These are phyloP conservation scores for Dendropsophus ebraccatus DNA, from an alignment of 2,113 vertebrate genomes.

Conservation along the genomic window DNA sequence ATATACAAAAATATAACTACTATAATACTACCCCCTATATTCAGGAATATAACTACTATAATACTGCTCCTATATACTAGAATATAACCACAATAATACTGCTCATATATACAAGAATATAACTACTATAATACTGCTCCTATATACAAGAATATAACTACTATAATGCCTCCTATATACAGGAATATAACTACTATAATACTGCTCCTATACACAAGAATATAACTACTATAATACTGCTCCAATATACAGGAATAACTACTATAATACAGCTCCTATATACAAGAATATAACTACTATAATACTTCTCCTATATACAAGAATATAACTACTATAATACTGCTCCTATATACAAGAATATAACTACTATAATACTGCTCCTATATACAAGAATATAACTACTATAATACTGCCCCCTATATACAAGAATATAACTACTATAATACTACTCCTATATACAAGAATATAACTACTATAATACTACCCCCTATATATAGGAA, in stretches of 20 bases:
- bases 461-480: too few relatives aligned
- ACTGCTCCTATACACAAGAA: neutral
- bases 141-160: too few relatives aligned
- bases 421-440: too few relatives aligned
- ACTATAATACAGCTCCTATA: neutral
- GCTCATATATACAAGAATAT: too few relatives aligned
- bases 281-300: constrained; percentile 1
- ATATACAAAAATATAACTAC: neutral
- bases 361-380: too few relatives aligned
- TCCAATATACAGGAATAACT: neutral
- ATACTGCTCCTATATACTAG: neutral
- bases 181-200: neutral
- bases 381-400: too few relatives aligned
- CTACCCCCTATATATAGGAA: neutral
- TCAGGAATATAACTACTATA: neutral
- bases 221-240: constrained; percentile 7
- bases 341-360: neutral
- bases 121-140: too few relatives aligned
- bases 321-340: constrained; percentile 4
- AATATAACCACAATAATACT: too few relatives aligned
- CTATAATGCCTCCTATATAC: neutral
- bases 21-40: neutral
- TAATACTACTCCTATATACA: too few relatives aligned
- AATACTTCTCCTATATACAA: too few relatives aligned
- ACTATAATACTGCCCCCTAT: too few relatives aligned